phyloP scores from a whole-genome alignment of 2,888 invertebrate species.

The Meganola albula region DNA sequence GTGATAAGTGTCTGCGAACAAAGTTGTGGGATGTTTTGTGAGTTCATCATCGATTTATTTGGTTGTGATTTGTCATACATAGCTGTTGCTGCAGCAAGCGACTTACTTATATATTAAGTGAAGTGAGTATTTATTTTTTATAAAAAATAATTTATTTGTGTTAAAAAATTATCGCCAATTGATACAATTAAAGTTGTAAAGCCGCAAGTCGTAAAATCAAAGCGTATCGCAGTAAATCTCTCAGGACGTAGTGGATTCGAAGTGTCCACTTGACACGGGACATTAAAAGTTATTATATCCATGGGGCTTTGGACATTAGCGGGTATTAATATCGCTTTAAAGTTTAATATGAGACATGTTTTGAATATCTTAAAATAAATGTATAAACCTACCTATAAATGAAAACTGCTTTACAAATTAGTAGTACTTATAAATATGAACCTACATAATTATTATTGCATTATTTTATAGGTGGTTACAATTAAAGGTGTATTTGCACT shows the following conservation, averaged over 20 bases:
- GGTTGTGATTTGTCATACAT: conserved; percentile 45
- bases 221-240: conserved; percentile 70
- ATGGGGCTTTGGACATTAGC: conserved; percentile 47
- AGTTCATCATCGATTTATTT: conserved; percentile 37
- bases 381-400: conserved; percentile 16
- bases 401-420: no score
- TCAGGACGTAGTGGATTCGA: conserved; percentile 51
- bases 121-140: conserved; percentile 53
- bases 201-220: conserved; percentile 55
- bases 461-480: no score
- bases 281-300: conserved; percentile 63
- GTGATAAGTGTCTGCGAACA: conserved; percentile 30
- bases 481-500: no score
- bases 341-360: conserved; percentile 1
- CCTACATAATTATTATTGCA: no score
- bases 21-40: conserved; percentile 70
- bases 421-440: no score
- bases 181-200: conserved; percentile 42
- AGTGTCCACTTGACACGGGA: conserved; percentile 65
- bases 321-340: conserved; percentile 33
- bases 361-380: background rate
- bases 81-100: conserved; percentile 39
- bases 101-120: conserved; percentile 38
- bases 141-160: conserved; percentile 9
- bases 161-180: conserved; percentile 46